Evolutionary conservation across 92 coral and sea anemone species (phyloP), one percentile per base, ranked within the genome.

Genomic region (Desmophyllum pertusum): DNA sequence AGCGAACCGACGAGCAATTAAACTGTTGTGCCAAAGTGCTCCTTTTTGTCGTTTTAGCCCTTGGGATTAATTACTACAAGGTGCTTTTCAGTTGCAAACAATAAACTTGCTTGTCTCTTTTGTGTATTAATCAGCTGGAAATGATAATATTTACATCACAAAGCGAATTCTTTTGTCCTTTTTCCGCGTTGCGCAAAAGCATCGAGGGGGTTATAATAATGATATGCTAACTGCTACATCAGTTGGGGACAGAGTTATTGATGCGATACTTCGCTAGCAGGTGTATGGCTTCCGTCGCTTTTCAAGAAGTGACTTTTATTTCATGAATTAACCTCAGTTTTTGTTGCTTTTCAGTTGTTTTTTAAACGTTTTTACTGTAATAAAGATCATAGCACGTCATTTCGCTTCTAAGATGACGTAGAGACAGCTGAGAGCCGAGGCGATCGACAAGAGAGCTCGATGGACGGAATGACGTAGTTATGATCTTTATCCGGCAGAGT

Each of bases 111-210:
- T 30, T 31, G 37, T 1, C 53, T 45, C 79, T 39, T 52, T 82
- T 82, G 70, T 82, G 70, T 62, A 19, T 51, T 40, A 81, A 81
- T 69, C 68, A 68, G 65, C 51, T 31, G 57, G 11, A n/a, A 57
- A 82, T 29, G 79, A 64, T 52, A 10, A 41, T 40, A 27, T 43
- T 57, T 82, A 61, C 86, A 79, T 82, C 86, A 82, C 18, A 61
- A 72, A 70, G 51, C 36, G 29, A 59, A 57, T 38, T 61, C 53
- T 73, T 37, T 71, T 9, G 38, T 52, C 10, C 67, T 2, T 77
- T 72, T 77, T 30, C 45, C 64, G n/a, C 15, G 38, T 62, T 77
- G 70, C 70, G 81, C 70, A 59, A 41, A 35, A 19, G 25, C 17
- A 8, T 75, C 18, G 6, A 51, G 62, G 71, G 6, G 82, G 67